A percentile compares a stretch with the other conserved stretches of the same genome.
Evolutionary conservation across 2,797 vertebrate genomes (phyloP).

Genomic region (Busarellus nigricollis): DNA sequence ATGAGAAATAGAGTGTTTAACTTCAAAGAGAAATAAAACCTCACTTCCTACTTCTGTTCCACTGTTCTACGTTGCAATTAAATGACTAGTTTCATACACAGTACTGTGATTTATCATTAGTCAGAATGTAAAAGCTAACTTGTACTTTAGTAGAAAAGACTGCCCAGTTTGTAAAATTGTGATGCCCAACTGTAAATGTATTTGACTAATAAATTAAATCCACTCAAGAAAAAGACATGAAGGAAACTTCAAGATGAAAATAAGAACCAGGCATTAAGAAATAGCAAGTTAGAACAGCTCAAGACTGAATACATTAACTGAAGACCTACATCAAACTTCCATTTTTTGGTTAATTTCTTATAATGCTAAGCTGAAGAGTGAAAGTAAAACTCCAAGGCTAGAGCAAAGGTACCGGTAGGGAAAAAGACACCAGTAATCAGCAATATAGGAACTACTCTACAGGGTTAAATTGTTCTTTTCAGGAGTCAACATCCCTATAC

Average conservation of each 20-base stretch:
- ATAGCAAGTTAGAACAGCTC: background rate
- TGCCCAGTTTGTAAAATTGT: background rate
- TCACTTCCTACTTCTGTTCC: conserved; percentile 17
- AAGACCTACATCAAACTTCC: background rate
- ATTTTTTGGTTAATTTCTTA: background rate
- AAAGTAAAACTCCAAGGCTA: background rate
- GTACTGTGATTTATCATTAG: background rate
- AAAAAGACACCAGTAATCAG: background rate
- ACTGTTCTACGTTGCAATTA: background rate
- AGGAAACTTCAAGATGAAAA: background rate
- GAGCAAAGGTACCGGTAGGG: background rate
- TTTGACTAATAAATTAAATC: background rate
- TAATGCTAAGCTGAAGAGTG: background rate
- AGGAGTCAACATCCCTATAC: background rate
- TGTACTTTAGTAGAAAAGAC: background rate
- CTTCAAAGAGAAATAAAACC: conserved; percentile 38
- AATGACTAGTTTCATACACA: background rate
- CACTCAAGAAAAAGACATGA: background rate
- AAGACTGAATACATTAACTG: background rate
- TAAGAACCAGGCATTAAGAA: background rate
- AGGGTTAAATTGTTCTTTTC: background rate
- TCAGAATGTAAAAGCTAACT: background rate
- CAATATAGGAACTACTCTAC: background rate
- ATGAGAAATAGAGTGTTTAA: conserved; percentile 9
- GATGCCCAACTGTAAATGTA: background rate